phyloP scores from a whole-genome alignment of 2,113 vertebrate genomes.

The Hippocampus zosterae region DNA sequence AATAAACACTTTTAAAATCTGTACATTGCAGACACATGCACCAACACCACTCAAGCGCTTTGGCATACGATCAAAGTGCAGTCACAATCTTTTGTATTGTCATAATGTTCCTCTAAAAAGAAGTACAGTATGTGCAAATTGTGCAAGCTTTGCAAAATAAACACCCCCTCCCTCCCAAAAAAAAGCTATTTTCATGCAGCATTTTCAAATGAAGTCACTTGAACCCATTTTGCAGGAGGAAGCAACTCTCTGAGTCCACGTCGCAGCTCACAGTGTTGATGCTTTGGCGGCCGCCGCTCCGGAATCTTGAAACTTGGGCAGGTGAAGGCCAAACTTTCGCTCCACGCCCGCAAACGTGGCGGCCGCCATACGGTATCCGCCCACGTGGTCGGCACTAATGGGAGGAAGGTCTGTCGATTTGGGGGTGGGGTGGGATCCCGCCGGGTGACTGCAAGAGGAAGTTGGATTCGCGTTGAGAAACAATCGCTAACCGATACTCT shows the following conservation, averaged over 20 bases:
- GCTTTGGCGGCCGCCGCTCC: slow-evolving; percentile 41
- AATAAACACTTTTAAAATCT: slow-evolving; percentile 57
- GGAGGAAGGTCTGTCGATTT: slow-evolving; percentile 81
- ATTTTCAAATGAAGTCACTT: slow-evolving; percentile 49
- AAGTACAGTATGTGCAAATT: slow-evolving; percentile 95
- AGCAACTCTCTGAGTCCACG: background rate
- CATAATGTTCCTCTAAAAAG: slow-evolving; percentile 84
- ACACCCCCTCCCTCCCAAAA: slow-evolving; percentile 26
- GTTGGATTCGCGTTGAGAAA: background rate
- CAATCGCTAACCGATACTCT: too few species aligned
- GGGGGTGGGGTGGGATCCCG: slow-evolving; percentile 80
- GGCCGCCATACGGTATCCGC: slow-evolving; percentile 89
- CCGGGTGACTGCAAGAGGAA: slow-evolving; percentile 77
- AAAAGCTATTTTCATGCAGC: slow-evolving; percentile 77
- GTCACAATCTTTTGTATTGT: slow-evolving; percentile 66
- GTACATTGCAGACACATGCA: slow-evolving; percentile 74
- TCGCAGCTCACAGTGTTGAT: slow-evolving; percentile 21
- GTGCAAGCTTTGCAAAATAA: slow-evolving; percentile 77
- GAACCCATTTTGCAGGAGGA: slow-evolving; percentile 21
- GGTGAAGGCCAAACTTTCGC: slow-evolving; percentile 91
- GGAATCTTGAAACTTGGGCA: slow-evolving; percentile 86
- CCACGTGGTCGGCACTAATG: slow-evolving; percentile 83
- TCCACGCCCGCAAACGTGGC: slow-evolving; percentile 93
- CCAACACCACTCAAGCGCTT: slow-evolving; percentile 29
- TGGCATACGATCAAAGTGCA: slow-evolving; percentile 43